Evolutionary conservation across 2,888 invertebrate genomes (phyloP).

Genomic region (Chrysolina americana): DNA sequence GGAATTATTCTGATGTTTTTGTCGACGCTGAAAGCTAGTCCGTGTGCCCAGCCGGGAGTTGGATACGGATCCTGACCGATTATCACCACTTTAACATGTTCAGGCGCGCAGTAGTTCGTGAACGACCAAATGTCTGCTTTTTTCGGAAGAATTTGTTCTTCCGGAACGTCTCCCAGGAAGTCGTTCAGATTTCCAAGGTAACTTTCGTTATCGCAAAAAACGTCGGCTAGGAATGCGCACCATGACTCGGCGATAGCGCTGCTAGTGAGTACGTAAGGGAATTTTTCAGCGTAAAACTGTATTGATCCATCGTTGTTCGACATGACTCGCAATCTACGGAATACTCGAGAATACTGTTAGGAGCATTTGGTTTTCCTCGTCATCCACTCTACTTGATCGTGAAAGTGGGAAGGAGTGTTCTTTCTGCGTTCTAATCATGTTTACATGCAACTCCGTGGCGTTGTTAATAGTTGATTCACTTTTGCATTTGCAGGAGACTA

Average conservation of each 20-base stretch:
- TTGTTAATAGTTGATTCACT: too few relatives aligned
- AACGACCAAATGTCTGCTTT: slow-evolving; percentile 21
- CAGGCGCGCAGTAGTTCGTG: slow-evolving; percentile 20
- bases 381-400: neutral
- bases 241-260: slow-evolving; percentile 22
- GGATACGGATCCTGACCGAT: slow-evolving; percentile 32
- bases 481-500: too few relatives aligned
- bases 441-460: too few relatives aligned
- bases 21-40: slow-evolving; percentile 26
- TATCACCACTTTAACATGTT: slow-evolving; percentile 22
- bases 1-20: slow-evolving; percentile 13
- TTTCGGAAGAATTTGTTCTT: slow-evolving; percentile 20
- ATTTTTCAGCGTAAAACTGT: slow-evolving; percentile 15
- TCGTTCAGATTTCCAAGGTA: slow-evolving; percentile 2
- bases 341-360: neutral
- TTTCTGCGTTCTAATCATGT: too few relatives aligned
- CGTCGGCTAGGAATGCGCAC: slow-evolving; percentile 3
- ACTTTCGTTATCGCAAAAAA: slow-evolving; percentile 25
- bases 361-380: neutral
- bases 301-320: neutral
- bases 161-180: slow-evolving; percentile 12
- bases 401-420: too few relatives aligned
- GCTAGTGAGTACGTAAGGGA: slow-evolving; percentile 12
- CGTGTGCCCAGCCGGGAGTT: slow-evolving; percentile 20
- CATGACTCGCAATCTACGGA: neutral